Evolutionary conservation across 2,113 vertebrate species (phyloP).

Genomic region (Pelecanoides urinatrix): DNA sequence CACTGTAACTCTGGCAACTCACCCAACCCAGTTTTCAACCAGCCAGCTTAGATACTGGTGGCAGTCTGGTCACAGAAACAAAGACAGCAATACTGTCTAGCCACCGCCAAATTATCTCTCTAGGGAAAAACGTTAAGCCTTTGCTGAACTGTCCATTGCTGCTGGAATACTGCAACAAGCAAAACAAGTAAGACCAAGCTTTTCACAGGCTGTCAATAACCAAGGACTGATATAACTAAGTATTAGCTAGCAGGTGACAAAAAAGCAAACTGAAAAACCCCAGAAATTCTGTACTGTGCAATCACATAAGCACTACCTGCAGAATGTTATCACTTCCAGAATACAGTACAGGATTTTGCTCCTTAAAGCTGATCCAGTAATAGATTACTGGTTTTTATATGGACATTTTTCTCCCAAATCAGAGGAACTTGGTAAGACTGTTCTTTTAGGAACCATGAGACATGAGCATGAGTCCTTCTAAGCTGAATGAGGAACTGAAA

Average conservation of each 20-base stretch:
- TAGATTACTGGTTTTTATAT: not conserved
- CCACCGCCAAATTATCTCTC: not conserved
- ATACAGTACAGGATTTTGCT: not conserved
- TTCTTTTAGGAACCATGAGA: not conserved
- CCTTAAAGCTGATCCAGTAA: not conserved
- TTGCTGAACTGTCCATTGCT: not conserved
- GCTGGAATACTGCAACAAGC: not conserved
- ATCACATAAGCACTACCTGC: not conserved
- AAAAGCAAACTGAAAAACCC: not conserved
- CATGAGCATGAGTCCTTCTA: not conserved
- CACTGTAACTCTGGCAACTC: not conserved
- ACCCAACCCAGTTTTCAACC: not conserved
- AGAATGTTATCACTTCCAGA: not conserved
- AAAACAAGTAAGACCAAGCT: not conserved
- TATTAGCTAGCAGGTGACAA: not conserved
- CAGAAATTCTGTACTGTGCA: not conserved
- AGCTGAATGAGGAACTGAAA: not conserved
- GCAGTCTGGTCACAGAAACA: not conserved
- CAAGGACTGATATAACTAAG: not conserved
- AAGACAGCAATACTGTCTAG: not conserved
- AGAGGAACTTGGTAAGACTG: not conserved
- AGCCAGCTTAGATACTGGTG: not conserved
- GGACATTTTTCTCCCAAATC: not conserved
- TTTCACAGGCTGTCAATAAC: not conserved
- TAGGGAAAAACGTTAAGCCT: not conserved